Evolutionary conservation across 1,140 invertebrate genomes (phyloP), one percentile per base, ranked within the genome.

Genomic region (Drosophila quadrilineata): DNA sequence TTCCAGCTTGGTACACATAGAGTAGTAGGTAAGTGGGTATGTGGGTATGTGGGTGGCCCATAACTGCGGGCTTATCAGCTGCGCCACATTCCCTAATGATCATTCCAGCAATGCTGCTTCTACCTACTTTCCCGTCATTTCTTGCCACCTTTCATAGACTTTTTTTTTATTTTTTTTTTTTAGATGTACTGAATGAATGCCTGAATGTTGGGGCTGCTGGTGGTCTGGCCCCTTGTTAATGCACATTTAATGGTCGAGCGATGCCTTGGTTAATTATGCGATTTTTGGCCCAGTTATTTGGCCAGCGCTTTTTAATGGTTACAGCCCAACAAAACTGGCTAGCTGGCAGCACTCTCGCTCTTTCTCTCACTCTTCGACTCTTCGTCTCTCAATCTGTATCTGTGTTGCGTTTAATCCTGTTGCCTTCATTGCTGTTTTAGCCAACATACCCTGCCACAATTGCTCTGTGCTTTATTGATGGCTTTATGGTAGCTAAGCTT

Each of bases 241-340:
- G 77, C 43, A 31, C 53, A 41, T 82, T 82, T 82, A 84, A 82
- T 82, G 65, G 72, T 59, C 59, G 54, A 52, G 29, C 63, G 56
- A 50, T 50, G 69, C 56, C n/a, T 56, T 60, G 66, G 77, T 82
- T 82, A 82, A 82, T 82, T 82, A 80, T 82, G 40, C 70, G 73
- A 77, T 76, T 84, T 77, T 84, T 77, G 79, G 60, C 56, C 63
- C 75, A 75, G 71, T 82, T 84, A 84, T 84, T 62, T 76, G 22
- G 33, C 16, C 60, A 71, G 59, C 65, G 68, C 59, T 82, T 82
- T 82, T 82, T 73, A 82, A 82, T 82, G 63, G 52, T 26, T 24
- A 2, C 41, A 12, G 2, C 0, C 21, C 2, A 26, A 14, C 36
- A 17, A 36, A 26, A 0, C 12, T 8, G 6, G n/a, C n/a, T n/a